phyloP scores from a whole-genome alignment of 2,888 invertebrate genomes.

The Cryptocheilus praepositus region DNA sequence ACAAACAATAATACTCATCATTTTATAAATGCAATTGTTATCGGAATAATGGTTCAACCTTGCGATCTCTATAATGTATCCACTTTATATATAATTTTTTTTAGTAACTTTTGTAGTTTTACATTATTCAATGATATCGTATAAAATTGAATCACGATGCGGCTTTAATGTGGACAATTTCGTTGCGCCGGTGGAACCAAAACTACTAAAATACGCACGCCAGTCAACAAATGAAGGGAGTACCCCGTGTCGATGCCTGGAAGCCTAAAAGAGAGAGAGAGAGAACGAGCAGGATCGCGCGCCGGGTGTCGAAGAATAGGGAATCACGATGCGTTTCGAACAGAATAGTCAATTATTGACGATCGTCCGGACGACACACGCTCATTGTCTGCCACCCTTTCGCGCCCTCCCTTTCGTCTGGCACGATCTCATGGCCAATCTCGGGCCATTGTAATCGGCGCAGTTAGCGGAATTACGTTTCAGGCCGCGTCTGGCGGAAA shows the following conservation, averaged over 20 bases:
- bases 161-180: no score
- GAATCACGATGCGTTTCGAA: constrained; percentile 46
- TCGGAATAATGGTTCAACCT: no score
- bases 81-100: no score
- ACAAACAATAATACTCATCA: no score
- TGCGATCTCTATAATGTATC: no score
- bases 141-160: no score
- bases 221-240: no score
- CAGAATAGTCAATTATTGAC: constrained; percentile 62
- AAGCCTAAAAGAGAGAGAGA: constrained; percentile 16
- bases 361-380: neutral
- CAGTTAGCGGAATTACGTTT: constrained; percentile 64
- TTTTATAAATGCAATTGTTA: no score
- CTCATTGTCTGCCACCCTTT: constrained; percentile 30
- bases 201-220: no score
- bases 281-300: neutral
- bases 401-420: constrained; percentile 11
- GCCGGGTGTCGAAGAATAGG: neutral
- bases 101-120: no score
- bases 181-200: no score
- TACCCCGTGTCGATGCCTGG: constrained; percentile 7
- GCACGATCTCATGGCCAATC: constrained; percentile 32
- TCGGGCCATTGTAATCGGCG: constrained; percentile 49
- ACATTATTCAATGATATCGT: no score
- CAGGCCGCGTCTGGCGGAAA: constrained; percentile 26